These are phyloP conservation scores for Silurus glanis DNA, from an alignment of 2,113 vertebrate genomes.

Conservation along the genomic window DNA sequence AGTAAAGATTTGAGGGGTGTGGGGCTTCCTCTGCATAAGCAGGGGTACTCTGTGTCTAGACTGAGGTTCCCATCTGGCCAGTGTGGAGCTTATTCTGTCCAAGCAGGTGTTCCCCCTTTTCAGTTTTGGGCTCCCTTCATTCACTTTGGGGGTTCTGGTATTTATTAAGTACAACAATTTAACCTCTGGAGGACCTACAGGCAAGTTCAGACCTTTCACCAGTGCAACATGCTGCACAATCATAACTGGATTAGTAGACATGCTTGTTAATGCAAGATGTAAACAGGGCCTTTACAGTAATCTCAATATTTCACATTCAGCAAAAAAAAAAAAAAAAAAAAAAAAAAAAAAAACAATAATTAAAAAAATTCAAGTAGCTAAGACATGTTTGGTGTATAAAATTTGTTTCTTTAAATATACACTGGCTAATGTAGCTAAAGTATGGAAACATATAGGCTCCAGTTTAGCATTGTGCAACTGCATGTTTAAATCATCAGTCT, in stretches of 20 bases:
- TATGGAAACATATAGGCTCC: neutral
- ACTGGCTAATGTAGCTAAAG: neutral
- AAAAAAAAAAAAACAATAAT: neutral
- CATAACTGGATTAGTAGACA: neutral
- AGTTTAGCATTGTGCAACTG: neutral
- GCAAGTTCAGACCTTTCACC: neutral
- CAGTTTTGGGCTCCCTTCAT: neutral
- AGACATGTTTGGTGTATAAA: neutral
- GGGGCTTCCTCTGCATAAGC: neutral
- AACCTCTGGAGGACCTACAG: neutral
- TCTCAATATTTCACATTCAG: neutral
- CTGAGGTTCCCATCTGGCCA: neutral
- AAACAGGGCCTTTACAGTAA: neutral
- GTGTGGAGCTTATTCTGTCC: neutral
- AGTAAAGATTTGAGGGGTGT: neutral
- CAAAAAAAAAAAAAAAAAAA: neutral
- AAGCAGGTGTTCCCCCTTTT: neutral
- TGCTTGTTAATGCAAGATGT: neutral
- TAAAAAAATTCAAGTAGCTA: neutral
- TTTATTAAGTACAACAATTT: no score
- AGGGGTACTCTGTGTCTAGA: neutral
- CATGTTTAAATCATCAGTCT: neutral
- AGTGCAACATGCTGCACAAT: neutral
- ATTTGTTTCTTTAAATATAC: neutral
- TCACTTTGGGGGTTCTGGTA: no score